These are phyloP conservation scores for Sorex fumeus DNA, from an alignment of 2,113 vertebrate genomes.

Conservation along the genomic window DNA sequence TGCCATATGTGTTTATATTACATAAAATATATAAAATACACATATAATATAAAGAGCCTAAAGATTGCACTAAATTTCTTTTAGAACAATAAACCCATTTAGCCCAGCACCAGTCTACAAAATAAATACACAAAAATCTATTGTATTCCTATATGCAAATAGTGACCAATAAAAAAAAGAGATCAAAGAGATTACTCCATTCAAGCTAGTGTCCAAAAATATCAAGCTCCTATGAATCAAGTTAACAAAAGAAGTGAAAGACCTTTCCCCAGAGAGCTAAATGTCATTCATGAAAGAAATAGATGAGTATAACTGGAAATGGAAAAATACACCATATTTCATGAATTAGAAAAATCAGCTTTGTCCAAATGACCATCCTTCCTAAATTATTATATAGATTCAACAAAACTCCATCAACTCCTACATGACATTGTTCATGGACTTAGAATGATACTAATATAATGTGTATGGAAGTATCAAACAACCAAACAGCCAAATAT, in stretches of 20 bases:
- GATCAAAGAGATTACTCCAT: not conserved
- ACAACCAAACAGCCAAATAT: not conserved
- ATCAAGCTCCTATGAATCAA: not conserved
- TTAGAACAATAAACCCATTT: not conserved
- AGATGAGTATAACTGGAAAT: not conserved
- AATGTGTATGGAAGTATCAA: not conserved
- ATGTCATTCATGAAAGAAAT: too few relatives aligned
- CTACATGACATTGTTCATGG: not conserved
- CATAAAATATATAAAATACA: too few relatives aligned
- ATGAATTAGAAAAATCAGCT: not conserved
- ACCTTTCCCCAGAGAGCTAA: not conserved
- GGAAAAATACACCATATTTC: not conserved
- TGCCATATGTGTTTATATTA: too few relatives aligned
- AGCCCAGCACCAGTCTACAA: not conserved
- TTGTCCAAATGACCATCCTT: not conserved
- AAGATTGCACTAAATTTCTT: not conserved
- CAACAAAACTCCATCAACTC: not conserved
- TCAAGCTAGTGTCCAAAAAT: not conserved
- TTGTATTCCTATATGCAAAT: not conserved
- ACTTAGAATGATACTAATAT: too few relatives aligned
- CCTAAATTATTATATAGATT: not conserved
- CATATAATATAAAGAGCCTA: not conserved
- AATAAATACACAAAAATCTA: not conserved
- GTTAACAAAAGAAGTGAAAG: not conserved
- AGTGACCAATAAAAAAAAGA: not conserved